These are phyloP conservation scores for Loripinus fragilis DNA, from an alignment of 2,888 invertebrate genomes.

Conservation along the genomic window DNA sequence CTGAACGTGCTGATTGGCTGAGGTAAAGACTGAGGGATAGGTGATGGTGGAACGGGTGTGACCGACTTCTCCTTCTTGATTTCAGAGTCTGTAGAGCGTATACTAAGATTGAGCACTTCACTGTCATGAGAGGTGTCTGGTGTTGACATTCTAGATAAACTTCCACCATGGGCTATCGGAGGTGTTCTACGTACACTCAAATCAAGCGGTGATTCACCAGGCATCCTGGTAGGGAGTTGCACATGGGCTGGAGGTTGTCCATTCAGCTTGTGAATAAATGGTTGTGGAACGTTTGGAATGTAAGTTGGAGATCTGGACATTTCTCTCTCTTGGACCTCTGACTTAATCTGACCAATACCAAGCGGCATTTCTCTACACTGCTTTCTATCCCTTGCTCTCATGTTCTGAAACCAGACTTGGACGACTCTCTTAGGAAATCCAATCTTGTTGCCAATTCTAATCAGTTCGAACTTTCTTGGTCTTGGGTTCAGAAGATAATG, in stretches of 20 bases:
- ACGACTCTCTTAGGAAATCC: conserved; percentile 98
- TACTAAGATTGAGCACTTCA: conserved; percentile 91
- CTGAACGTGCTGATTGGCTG: conserved; percentile 60
- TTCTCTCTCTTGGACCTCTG: conserved; percentile 61
- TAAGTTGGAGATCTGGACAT: conserved; percentile 70
- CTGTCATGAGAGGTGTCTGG: conserved; percentile 77
- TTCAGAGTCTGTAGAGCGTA: conserved; percentile 44
- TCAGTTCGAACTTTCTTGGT: conserved; percentile 96
- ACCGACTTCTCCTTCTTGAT: conserved; percentile 26
- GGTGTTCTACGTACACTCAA: conserved; percentile 89
- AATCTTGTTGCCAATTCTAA: conserved; percentile 92
- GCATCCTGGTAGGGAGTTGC: conserved; percentile 50
- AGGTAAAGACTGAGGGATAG: conserved; percentile 27
- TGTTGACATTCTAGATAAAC: conserved; percentile 54
- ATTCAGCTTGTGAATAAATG: conserved; percentile 51
- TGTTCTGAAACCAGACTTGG: conserved; percentile 99
- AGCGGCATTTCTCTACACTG: conserved; percentile 74
- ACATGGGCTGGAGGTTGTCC: conserved; percentile 15
- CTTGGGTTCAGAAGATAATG: conserved; percentile 95
- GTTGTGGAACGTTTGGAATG: conserved; percentile 80
- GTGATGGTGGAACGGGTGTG: conserved; percentile 18
- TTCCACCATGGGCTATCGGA: conserved; percentile 69
- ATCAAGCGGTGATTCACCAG: conserved; percentile 88
- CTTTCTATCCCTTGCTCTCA: conserved; percentile 89
- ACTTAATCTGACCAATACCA: conserved; percentile 66